Conservation (phyloP, 2,797 vertebrate genomes). For the Coendou prehensilis region DNA sequence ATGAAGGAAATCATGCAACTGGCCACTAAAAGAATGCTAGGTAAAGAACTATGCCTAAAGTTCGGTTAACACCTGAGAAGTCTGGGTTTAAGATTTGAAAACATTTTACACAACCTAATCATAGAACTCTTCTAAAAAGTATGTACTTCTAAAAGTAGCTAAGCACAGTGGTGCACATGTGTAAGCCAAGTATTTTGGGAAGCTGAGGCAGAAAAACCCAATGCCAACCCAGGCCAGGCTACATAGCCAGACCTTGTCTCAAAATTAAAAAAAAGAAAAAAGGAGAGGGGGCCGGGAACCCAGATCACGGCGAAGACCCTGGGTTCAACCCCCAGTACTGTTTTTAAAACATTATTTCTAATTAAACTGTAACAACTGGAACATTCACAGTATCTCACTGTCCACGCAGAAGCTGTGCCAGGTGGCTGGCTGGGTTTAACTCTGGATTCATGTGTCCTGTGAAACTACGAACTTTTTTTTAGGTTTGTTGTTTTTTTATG, state of each 20-base stretch:
- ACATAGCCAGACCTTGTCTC: background rate
- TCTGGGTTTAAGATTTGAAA: background rate
- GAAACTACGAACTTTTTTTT: background rate
- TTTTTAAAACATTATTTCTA: background rate
- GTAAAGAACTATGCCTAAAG: background rate
- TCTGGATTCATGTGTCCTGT: background rate
- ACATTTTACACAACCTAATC: background rate
- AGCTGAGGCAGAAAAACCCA: background rate
- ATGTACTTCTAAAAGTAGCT: background rate
- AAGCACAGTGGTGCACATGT: background rate
- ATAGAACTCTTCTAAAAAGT: background rate
- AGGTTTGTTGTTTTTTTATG: background rate
- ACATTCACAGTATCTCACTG: background rate
- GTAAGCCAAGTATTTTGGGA: background rate
- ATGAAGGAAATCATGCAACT: constrained; percentile 9
- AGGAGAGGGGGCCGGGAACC: background rate
- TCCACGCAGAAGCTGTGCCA: background rate
- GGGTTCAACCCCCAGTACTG: background rate
- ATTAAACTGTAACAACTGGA: background rate
- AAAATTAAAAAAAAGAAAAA: background rate
- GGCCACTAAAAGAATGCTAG: background rate
- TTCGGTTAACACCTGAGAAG: background rate
- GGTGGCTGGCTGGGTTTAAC: background rate
- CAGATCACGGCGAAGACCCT: background rate
- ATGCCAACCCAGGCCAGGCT: background rate